Evolutionary conservation across 2,888 invertebrate genomes (phyloP).

Genomic region (Lasiommata megera): DNA sequence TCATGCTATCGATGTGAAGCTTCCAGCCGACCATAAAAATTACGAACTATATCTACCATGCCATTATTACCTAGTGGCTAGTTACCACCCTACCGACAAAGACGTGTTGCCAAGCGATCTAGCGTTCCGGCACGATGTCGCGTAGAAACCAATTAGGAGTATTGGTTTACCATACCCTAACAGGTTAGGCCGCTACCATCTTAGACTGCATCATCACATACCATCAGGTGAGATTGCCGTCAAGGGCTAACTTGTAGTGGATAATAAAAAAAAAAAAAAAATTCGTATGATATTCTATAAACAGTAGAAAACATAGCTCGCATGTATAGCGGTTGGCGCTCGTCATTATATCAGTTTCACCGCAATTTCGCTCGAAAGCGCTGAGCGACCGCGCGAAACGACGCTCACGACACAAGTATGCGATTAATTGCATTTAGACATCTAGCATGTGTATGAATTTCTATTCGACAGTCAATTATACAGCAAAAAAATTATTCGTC

Average conservation of each 20-base stretch:
- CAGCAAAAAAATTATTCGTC: conserved; percentile 40
- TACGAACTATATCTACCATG: background rate
- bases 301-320: conserved; percentile 29
- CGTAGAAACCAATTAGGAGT: no score
- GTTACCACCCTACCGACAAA: no score
- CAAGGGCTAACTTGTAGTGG: no score
- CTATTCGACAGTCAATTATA: conserved; percentile 53
- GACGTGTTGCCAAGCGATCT: no score
- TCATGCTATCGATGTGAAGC: no score
- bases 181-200: no score
- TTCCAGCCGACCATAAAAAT: no score
- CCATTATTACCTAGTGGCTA: background rate
- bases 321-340: conserved; percentile 47
- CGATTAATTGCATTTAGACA: conserved; percentile 65
- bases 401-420: conserved; percentile 60
- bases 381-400: conserved; percentile 66
- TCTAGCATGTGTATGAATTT: conserved; percentile 61
- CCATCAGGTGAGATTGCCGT: no score
- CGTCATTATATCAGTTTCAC: conserved; percentile 68
- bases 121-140: no score
- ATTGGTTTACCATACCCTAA: no score
- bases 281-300: conserved; percentile 10
- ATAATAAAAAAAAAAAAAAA: no score
- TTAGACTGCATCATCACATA: no score
- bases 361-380: conserved; percentile 69